Conservation (phyloP, 2,888 invertebrate species). For the Athalia circularis region DNA sequence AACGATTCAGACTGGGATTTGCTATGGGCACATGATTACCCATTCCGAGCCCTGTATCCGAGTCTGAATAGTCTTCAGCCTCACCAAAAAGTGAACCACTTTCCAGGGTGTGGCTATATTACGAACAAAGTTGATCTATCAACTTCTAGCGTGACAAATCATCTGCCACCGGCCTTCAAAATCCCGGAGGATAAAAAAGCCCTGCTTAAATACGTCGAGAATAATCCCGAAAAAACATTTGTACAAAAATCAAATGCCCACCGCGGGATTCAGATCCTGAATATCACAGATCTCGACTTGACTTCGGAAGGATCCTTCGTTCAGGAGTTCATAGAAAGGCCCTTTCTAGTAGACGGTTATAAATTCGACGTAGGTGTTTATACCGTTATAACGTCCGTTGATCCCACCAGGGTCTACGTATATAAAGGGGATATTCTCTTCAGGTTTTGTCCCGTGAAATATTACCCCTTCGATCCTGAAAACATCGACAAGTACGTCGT, state of each 20-base stretch:
- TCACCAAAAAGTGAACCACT: conserved; percentile 92
- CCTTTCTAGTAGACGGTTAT: conserved; percentile 92
- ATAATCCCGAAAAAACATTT: conserved; percentile 84
- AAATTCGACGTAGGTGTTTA: conserved; percentile 99
- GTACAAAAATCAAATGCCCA: conserved; percentile 96
- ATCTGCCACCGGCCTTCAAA: conserved; percentile 92
- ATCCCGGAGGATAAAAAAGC: conserved; percentile 85
- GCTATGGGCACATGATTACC: conserved; percentile 96
- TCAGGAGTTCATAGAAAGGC: conserved; percentile 92
- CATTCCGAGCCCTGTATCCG: conserved; percentile 80
- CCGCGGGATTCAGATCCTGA: conserved; percentile 87
- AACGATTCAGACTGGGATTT: conserved; percentile 85
- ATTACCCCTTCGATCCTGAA: conserved; percentile 91
- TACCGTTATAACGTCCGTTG: conserved; percentile 91
- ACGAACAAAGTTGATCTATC: conserved; percentile 95
- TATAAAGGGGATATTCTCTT: conserved; percentile 93
- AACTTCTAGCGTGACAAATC: conserved; percentile 83
- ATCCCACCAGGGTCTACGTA: conserved; percentile 92
- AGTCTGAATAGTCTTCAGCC: conserved; percentile 79
- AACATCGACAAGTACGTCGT: conserved; percentile 94
- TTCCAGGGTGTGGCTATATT: conserved; percentile 94
- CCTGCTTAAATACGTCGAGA: conserved; percentile 81
- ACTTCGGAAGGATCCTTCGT: conserved; percentile 86
- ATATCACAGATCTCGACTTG: conserved; percentile 83
- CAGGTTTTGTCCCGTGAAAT: conserved; percentile 92